phyloP scores from a whole-genome alignment of 2,113 vertebrate genomes.

The Triplophysa rosa region DNA sequence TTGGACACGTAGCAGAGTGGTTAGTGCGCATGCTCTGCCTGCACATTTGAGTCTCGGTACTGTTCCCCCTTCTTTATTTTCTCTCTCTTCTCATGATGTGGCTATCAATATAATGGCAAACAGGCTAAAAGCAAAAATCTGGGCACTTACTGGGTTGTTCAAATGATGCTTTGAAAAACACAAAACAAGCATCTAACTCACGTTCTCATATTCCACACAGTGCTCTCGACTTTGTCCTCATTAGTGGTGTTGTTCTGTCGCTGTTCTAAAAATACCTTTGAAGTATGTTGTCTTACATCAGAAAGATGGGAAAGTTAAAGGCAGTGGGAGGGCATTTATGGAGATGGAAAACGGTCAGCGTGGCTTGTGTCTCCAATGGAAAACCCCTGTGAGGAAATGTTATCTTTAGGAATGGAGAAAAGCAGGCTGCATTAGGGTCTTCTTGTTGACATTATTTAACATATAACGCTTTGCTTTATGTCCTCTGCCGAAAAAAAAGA shows the following conservation, averaged over 20 bases:
- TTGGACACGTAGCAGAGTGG: background rate
- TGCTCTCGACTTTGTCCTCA: background rate
- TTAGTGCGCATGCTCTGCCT: background rate
- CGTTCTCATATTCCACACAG: background rate
- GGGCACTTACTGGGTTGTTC: background rate
- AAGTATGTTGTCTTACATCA: conserved; percentile 13
- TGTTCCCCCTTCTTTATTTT: background rate
- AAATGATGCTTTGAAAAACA: background rate
- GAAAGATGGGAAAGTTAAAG: conserved; percentile 6
- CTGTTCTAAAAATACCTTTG: conserved; percentile 10
- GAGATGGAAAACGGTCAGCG: conserved; percentile 25
- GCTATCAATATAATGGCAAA: background rate
- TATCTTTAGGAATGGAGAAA: conserved; percentile 71
- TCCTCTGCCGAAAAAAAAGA: conserved; percentile 64
- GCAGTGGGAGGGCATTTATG: conserved; percentile 12
- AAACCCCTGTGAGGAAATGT: conserved; percentile 74
- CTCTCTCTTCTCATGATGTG: background rate
- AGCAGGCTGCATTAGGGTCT: conserved; percentile 76
- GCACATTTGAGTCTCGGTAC: background rate
- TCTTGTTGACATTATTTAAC: conserved; percentile 83
- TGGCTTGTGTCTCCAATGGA: conserved; percentile 33
- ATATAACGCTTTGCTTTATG: conserved; percentile 76
- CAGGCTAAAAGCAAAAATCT: background rate
- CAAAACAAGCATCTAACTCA: background rate
- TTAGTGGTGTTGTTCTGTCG: background rate